phyloP scores from a whole-genome alignment of 2,888 invertebrate species.

The Linyphia triangularis region DNA sequence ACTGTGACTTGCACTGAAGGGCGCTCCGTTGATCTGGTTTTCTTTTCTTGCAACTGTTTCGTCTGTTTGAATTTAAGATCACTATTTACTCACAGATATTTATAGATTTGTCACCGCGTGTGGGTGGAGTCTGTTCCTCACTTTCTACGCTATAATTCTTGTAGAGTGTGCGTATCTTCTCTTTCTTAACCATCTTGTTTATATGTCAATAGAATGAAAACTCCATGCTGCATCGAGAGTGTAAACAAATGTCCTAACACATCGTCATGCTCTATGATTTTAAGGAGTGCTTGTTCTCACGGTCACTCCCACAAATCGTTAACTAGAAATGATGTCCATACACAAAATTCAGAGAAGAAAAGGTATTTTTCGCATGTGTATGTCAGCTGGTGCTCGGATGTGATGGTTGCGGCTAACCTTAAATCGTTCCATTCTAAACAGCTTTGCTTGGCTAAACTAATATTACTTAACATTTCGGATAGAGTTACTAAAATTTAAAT shows the following conservation, averaged over 20 bases:
- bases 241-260: constrained; percentile 7
- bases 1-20: constrained; percentile 16
- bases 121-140: constrained; percentile 35
- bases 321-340: neutral
- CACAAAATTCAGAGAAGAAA: constrained; percentile 2
- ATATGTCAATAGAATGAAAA: constrained; percentile 47
- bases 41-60: constrained; percentile 21
- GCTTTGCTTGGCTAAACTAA: neutral
- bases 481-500: too few relatives aligned
- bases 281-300: constrained; percentile 67
- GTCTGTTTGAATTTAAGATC: constrained; percentile 48
- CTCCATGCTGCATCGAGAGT: constrained; percentile 50
- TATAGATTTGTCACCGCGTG: constrained; percentile 51
- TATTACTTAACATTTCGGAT: too few relatives aligned
- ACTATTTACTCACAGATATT: constrained; percentile 68
- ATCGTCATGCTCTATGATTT: constrained; percentile 70
- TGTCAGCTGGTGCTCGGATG: neutral
- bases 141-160: neutral
- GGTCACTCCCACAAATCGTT: constrained; percentile 41
- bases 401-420: neutral
- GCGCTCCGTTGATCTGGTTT: constrained; percentile 66
- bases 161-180: constrained; percentile 23
- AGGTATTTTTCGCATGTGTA: constrained; percentile 32
- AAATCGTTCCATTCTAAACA: neutral
- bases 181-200: neutral